Evolutionary conservation across 2,888 invertebrate genomes (phyloP).

Genomic region (Anticlea derivata): DNA sequence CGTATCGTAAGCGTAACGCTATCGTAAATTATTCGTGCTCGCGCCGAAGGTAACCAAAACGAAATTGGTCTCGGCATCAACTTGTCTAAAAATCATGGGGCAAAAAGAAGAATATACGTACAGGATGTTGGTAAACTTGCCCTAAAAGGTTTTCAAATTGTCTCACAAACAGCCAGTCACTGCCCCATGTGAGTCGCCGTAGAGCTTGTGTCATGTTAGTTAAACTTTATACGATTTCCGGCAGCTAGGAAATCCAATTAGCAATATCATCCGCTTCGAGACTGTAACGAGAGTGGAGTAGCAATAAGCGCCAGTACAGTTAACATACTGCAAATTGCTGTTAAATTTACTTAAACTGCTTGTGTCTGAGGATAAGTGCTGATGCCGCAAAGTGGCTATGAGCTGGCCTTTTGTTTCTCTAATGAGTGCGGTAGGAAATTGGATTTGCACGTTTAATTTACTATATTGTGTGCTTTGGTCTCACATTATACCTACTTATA

Average conservation of each 20-base stretch:
- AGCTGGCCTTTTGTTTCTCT: conserved; percentile 32
- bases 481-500: conserved; percentile 6
- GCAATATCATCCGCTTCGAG: conserved; percentile 74
- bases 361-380: conserved; percentile 51
- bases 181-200: conserved; percentile 34
- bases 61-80: too few relatives aligned
- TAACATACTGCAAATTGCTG: conserved; percentile 76
- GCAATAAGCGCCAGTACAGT: conserved; percentile 66
- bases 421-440: conserved; percentile 12
- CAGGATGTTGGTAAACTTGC: too few relatives aligned
- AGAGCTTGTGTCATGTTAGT: conserved; percentile 61
- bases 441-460: conserved; percentile 10
- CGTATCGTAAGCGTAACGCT: too few relatives aligned
- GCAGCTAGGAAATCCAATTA: conserved; percentile 76
- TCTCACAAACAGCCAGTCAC: conserved; percentile 6
- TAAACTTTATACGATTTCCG: conserved; percentile 77
- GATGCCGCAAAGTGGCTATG: conserved; percentile 50
- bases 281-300: conserved; percentile 63
- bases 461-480: conserved; percentile 9
- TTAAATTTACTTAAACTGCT: conserved; percentile 70
- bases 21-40: too few relatives aligned
- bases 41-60: too few relatives aligned
- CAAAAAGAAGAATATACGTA: too few relatives aligned
- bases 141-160: conserved; percentile 4
- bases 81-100: too few relatives aligned